Conservation (phyloP, 2,888 invertebrate genomes). For the Tethea ocularis region DNA sequence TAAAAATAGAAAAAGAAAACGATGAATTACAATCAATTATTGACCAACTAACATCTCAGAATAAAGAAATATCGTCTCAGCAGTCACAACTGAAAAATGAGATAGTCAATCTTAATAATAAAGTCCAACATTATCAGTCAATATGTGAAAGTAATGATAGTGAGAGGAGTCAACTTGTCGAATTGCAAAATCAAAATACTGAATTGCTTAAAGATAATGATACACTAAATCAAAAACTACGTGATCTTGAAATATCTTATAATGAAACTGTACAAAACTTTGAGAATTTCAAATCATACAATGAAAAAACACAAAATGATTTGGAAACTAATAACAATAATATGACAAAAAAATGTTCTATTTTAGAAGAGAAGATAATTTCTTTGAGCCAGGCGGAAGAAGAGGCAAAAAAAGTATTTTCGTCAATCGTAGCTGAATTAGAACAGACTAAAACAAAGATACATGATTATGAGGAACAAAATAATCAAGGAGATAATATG, state of each 20-base stretch:
- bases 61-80: conserved; percentile 53
- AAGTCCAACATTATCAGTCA: conserved; percentile 41
- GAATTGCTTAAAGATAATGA: conserved; percentile 41
- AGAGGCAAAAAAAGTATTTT: conserved; percentile 43
- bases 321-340: conserved; percentile 37
- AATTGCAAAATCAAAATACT: conserved; percentile 42
- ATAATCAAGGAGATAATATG: conserved; percentile 25
- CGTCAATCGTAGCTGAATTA: conserved; percentile 45
- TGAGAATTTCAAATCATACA: conserved; percentile 41
- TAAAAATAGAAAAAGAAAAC: conserved; percentile 75
- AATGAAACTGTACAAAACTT: conserved; percentile 41
- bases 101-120: conserved; percentile 57
- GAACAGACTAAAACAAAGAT: conserved; percentile 41
- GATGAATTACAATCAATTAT: conserved; percentile 67
- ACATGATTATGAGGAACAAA: conserved; percentile 36
- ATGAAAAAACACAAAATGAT: conserved; percentile 47
- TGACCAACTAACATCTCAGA: conserved; percentile 62
- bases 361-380: conserved; percentile 44
- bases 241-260: conserved; percentile 39
- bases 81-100: conserved; percentile 54
- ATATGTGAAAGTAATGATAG: conserved; percentile 46
- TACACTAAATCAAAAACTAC: conserved; percentile 37
- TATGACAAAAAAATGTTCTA: conserved; percentile 34
- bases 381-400: conserved; percentile 39
- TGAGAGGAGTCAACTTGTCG: conserved; percentile 50